A percentile compares a stretch with the other conserved stretches of the same genome.
phyloP scores from a whole-genome alignment of 2,888 invertebrate genomes.

The Brenthis daphne region DNA sequence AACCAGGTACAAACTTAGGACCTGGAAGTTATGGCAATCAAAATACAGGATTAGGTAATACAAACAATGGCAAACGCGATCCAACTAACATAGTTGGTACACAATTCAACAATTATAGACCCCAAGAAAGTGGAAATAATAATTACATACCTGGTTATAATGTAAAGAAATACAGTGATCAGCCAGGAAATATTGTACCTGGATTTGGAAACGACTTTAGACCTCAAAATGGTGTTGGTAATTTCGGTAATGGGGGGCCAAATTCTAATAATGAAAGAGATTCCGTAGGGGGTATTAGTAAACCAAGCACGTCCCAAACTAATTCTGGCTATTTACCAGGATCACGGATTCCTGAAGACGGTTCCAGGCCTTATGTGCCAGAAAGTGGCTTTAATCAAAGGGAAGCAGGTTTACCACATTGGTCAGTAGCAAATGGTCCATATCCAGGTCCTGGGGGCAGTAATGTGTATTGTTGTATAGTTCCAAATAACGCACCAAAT shows the following conservation, averaged over 20 bases:
- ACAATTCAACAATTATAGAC: not conserved
- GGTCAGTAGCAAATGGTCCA: constrained; percentile 40
- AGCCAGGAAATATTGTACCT: constrained; percentile 15
- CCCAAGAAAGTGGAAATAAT: constrained; percentile 4
- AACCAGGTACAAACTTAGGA: not conserved
- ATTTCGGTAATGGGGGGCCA: not conserved
- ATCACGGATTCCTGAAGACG: constrained; percentile 23
- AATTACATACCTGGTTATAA: constrained; percentile 22
- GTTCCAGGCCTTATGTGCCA: constrained; percentile 12
- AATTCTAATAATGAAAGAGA: not conserved
- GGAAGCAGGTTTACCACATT: constrained; percentile 30
- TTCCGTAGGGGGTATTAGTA: not conserved
- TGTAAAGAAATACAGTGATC: constrained; percentile 1
- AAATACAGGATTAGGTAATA: constrained; percentile 1
- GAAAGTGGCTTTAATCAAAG: constrained; percentile 15
- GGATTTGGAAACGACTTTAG: constrained; percentile 3
- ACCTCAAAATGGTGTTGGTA: constrained; percentile 13
- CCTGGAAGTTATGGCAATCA: constrained; percentile 16
- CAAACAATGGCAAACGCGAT: not conserved
- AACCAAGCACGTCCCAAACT: not conserved
- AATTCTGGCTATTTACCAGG: constrained; percentile 29
- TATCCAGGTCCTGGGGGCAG: constrained; percentile 40
- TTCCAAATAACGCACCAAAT: constrained; percentile 34
- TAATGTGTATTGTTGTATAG: constrained; percentile 41
- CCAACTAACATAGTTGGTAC: not conserved